Conservation (phyloP, 53 echinoderm and acorn worm genomes). For the Paelopatides confundens region DNA sequence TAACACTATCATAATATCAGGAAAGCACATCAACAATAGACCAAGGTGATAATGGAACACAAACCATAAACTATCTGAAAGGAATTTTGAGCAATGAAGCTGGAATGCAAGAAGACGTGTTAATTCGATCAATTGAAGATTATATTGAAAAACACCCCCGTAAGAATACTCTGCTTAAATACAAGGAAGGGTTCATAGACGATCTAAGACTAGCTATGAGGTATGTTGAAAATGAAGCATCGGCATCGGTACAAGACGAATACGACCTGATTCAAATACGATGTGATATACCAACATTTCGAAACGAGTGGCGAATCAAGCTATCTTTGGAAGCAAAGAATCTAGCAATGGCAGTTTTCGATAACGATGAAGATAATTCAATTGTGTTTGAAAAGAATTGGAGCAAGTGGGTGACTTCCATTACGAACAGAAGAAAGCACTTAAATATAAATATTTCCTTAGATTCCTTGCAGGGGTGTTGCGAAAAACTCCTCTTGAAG, state of each 20-base stretch:
- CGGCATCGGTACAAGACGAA: neutral
- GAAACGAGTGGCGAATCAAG: neutral
- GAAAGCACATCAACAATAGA: neutral
- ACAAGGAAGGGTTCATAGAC: neutral
- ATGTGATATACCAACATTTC: neutral
- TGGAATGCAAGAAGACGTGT: neutral
- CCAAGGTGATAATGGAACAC: neutral
- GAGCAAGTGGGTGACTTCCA: neutral
- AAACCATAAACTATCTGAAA: neutral
- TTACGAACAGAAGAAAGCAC: neutral
- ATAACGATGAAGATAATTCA: neutral
- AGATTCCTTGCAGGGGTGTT: neutral
- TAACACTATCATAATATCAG: no score
- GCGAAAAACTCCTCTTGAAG: slow-evolving; percentile 20
- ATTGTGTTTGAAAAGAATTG: neutral
- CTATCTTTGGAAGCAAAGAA: neutral
- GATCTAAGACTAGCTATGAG: neutral
- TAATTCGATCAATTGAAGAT: neutral
- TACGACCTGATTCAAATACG: neutral
- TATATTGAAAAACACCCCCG: slow-evolving; percentile 2
- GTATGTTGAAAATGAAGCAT: slow-evolving; percentile 1
- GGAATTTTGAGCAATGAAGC: neutral
- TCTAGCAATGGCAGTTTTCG: neutral
- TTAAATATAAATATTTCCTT: neutral
- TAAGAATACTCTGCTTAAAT: neutral